Percentiles rank a stretch among this genome's conserved stretches.
Conservation (phyloP, 2,113 vertebrate genomes). For the Papio anubis region DNA sequence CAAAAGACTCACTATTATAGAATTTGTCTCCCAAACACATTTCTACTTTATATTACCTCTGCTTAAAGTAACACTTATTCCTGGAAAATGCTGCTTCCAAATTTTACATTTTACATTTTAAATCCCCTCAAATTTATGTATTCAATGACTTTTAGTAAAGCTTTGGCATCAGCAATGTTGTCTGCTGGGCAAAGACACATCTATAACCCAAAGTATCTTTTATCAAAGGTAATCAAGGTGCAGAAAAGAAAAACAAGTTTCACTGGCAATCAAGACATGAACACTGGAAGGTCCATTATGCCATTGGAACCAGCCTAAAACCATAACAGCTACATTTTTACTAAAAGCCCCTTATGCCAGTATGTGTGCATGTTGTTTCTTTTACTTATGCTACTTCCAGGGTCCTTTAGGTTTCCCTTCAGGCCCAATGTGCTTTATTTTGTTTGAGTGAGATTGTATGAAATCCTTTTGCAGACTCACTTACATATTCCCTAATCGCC, state of each 20-base stretch:
- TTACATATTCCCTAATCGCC: neutral
- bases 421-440: neutral
- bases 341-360: neutral
- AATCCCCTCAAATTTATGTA: neutral
- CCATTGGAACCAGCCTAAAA: neutral
- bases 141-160: neutral
- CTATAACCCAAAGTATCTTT: neutral
- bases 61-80: neutral
- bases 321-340: neutral
- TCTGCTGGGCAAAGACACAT: neutral
- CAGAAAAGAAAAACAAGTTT: neutral
- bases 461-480: neutral
- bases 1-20: neutral
- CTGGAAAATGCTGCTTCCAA: neutral
- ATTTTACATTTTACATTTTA: neutral
- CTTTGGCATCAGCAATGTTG: neutral
- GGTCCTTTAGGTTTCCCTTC: neutral
- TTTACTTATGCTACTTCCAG: neutral
- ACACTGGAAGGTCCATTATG: neutral
- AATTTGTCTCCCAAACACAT: neutral
- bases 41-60: neutral
- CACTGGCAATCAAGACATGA: neutral
- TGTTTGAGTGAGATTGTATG: conserved; percentile 25
- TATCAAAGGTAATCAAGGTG: neutral
- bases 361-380: neutral